Percentiles rank a stretch among this genome's conserved stretches.
phyloP scores from a whole-genome alignment of 2,888 invertebrate genomes.

The Oxycera nigricornis region DNA sequence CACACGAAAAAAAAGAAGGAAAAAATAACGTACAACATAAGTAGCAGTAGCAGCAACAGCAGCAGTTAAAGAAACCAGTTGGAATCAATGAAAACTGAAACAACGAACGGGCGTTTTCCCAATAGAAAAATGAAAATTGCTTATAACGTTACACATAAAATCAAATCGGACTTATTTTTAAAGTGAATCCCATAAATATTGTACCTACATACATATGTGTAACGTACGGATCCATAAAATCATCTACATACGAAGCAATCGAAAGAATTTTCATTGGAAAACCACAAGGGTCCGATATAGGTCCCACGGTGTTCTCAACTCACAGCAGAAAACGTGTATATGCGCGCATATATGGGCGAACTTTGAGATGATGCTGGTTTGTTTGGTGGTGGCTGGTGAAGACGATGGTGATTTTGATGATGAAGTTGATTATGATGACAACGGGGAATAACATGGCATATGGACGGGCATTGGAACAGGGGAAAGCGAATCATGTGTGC shows the following conservation, averaged over 20 bases:
- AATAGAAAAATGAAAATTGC: neutral
- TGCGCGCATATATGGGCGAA: too few relatives aligned
- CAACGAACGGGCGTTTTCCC: neutral
- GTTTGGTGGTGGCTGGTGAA: too few relatives aligned
- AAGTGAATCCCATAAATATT: neutral
- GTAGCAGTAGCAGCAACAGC: neutral
- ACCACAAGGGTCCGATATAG: slow-evolving; percentile 17
- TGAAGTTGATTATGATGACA: too few relatives aligned
- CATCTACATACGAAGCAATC: too few relatives aligned
- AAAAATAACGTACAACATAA: neutral
- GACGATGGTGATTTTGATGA: too few relatives aligned
- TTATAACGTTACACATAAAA: neutral
- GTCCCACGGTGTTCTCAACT: neutral
- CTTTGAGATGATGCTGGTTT: too few relatives aligned
- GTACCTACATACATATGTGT: neutral
- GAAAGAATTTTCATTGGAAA: neutral
- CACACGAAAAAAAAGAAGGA: neutral
- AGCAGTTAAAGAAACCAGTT: neutral
- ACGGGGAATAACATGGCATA: too few relatives aligned
- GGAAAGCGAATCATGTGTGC: too few relatives aligned
- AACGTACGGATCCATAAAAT: too few relatives aligned
- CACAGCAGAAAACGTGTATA: too few relatives aligned
- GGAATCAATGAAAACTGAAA: neutral
- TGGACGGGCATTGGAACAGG: too few relatives aligned
- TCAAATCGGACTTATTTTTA: neutral